A percentile compares a stretch with the other conserved stretches of the same genome.
Evolutionary conservation across 2,797 vertebrate species (phyloP).

Genomic region (Argentina silus): DNA sequence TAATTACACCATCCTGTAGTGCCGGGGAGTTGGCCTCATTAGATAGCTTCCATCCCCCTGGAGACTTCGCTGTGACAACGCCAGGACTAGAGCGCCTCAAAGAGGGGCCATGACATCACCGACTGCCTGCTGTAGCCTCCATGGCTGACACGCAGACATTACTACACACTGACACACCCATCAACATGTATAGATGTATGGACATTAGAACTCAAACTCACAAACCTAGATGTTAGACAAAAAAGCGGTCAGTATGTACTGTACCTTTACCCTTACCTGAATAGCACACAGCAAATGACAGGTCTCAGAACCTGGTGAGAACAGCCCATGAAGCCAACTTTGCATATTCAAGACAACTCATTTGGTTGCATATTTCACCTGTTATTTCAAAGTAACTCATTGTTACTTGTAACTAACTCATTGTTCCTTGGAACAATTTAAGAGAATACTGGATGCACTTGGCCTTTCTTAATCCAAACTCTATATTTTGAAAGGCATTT

Average conservation of each 20-base stretch:
- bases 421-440: too few relatives aligned
- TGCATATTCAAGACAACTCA: too few relatives aligned
- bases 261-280: background rate
- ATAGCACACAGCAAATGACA: background rate
- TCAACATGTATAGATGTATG: background rate
- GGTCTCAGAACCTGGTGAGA: too few relatives aligned
- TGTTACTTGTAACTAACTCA: too few relatives aligned
- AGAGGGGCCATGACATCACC: background rate
- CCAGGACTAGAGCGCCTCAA: background rate
- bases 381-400: too few relatives aligned
- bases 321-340: too few relatives aligned
- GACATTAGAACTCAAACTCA: background rate
- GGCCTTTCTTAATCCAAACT: too few relatives aligned
- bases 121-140: background rate
- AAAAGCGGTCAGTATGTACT: background rate
- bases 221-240: background rate
- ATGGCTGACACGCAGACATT: background rate
- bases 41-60: background rate
- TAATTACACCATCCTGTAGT: background rate
- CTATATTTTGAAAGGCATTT: too few relatives aligned
- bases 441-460: too few relatives aligned
- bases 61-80: background rate
- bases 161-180: background rate
- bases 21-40: background rate
- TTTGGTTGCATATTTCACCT: too few relatives aligned